Percentiles rank a stretch among this genome's conserved stretches.
Conservation (phyloP, 2,797 vertebrate species). For the Lepilemur septentrionalis region DNA sequence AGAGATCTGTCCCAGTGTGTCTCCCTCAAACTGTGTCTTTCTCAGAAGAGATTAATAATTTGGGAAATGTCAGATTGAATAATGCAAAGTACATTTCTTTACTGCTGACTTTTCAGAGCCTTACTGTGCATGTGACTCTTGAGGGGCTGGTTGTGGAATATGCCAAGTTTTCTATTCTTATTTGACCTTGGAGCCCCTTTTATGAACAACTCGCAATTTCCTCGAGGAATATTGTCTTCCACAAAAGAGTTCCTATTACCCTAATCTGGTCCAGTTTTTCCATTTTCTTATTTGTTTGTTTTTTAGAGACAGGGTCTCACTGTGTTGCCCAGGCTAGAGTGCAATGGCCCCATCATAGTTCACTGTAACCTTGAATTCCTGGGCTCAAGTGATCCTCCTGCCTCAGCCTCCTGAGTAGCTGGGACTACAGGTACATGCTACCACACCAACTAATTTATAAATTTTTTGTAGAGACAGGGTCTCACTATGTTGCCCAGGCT, state of each 20-base stretch:
- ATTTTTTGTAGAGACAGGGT: background rate
- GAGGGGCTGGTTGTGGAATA: background rate
- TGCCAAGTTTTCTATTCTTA: background rate
- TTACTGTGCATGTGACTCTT: background rate
- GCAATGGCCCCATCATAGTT: background rate
- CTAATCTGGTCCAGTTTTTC: background rate
- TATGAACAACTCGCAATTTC: background rate
- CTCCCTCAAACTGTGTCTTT: background rate
- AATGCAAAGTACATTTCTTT: background rate
- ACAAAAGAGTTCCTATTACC: background rate
- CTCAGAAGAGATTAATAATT: conserved; percentile 37
- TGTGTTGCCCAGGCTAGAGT: background rate
- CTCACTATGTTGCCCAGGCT: no score
- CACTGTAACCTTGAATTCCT: background rate
- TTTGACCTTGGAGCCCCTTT: conserved; percentile 12
- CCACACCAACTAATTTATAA: background rate
- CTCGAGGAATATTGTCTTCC: background rate
- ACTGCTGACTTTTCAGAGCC: conserved; percentile 13
- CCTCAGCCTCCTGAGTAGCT: background rate
- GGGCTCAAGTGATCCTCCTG: background rate
- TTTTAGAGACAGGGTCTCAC: background rate
- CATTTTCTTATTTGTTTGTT: background rate
- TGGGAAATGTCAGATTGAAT: background rate
- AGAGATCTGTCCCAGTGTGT: background rate
- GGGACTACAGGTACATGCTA: background rate